Conservation (phyloP, 2,797 vertebrate species). For the Kryptolebias ocellatus region DNA sequence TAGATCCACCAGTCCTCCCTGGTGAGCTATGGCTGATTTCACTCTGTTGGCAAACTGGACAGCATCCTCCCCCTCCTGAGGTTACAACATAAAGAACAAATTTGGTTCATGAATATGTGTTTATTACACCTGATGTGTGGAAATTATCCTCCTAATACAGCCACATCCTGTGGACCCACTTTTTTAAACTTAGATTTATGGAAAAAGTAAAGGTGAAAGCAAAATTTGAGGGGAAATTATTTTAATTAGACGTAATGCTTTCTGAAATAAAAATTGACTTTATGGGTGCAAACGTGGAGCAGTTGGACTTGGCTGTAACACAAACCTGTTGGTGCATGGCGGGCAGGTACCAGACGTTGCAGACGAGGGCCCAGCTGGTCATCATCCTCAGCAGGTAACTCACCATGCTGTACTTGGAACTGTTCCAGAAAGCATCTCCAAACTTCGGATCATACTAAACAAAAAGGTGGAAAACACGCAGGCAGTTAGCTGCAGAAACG, state of each 20-base stretch:
- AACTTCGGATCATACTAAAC: slow-evolving; percentile 94
- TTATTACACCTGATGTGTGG: neutral
- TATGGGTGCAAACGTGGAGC: neutral
- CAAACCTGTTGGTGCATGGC: slow-evolving; percentile 92
- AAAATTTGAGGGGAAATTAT: neutral
- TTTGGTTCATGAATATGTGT: slow-evolving; percentile 1
- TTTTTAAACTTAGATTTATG: too few relatives aligned
- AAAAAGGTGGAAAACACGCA: neutral
- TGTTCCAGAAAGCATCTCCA: slow-evolving; percentile 99
- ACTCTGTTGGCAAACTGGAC: slow-evolving; percentile 97
- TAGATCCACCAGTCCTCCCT: slow-evolving; percentile 93
- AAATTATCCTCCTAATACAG: too few relatives aligned
- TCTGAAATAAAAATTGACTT: neutral
- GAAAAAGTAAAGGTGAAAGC: neutral
- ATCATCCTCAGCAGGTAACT: slow-evolving; percentile 95
- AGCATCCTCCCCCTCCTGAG: slow-evolving; percentile 91
- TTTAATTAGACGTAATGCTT: neutral
- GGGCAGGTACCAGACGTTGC: slow-evolving; percentile 95
- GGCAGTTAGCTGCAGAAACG: neutral
- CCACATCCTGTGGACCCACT: too few relatives aligned
- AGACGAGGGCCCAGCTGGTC: slow-evolving; percentile 98
- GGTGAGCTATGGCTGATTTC: slow-evolving; percentile 91
- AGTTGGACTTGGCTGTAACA: slow-evolving; percentile 2
- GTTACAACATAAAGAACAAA: slow-evolving; percentile 18
- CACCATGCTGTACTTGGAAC: slow-evolving; percentile 93